Base-by-base conservation (phyloP, 2,888 invertebrate genomes). In the Brachylomia viminalis region DNA sequence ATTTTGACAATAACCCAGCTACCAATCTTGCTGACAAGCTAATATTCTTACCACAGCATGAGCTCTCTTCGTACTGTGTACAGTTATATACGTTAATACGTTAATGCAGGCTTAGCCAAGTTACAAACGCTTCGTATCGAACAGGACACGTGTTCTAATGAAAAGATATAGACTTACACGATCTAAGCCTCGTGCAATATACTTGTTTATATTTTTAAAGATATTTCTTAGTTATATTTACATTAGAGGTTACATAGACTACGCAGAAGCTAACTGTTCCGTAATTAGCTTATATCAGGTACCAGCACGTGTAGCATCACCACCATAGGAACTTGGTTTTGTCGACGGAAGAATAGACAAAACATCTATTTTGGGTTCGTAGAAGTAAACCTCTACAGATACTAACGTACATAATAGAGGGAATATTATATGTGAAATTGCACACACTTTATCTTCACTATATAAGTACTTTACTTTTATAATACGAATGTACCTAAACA, bases 61-160 rank as follows among this genome's bases (percentile, higher is more conserved):
- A 61, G 33, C 15, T 42, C 38, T 30, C 38, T 49, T 38, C 27
- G 15, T 72, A 49, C 27, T 10, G n/a, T 30, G 7, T 33, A 56
- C 20, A 38, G 20, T 38, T 23, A 45, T 33, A 52, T 58, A 45
- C 5, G 15, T 17, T 45, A n/a, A n/a, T n/a, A n/a, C n/a, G n/a
- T n/a, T n/a, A n/a, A n/a, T n/a, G n/a, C n/a, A n/a, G n/a, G n/a
- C n/a, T n/a, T n/a, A 62, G 33, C 20, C 30, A 20, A 62, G 74
- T 54, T n/a, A n/a, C n/a, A n/a, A n/a, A n/a, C n/a, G n/a, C n/a
- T n/a, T n/a, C n/a, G n/a, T n/a, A n/a, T n/a, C n/a, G n/a, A n/a
- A n/a, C n/a, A n/a, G n/a, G n/a, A 54, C 74, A 77, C 54, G 54
- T 79, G 47, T 42, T n/a, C 42, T 71, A 76, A 79, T 76, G 49